Evolutionary conservation across 2,888 invertebrate genomes (phyloP).

Genomic region (Sinodicranocentrus sp.): DNA sequence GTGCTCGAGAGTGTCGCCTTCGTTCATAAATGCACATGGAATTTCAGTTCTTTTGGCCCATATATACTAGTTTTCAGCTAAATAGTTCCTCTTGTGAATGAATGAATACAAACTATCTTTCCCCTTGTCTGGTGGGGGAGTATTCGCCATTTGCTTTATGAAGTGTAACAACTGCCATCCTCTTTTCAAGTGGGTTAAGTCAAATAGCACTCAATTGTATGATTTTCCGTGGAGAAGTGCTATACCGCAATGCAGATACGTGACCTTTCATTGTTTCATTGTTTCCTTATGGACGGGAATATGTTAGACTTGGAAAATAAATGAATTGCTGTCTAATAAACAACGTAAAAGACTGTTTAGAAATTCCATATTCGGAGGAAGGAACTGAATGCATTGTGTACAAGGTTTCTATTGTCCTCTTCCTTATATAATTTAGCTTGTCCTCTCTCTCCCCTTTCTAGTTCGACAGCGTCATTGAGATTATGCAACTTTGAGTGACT

Average conservation of each 20-base stretch:
- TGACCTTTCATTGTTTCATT: conserved; percentile 61
- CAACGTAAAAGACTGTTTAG: too few species aligned
- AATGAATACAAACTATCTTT: background rate
- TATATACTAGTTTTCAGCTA: too few species aligned
- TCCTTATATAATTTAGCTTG: too few species aligned
- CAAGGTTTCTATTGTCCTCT: too few species aligned
- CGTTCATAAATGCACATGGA: too few species aligned
- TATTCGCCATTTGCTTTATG: background rate
- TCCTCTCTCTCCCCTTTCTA: background rate
- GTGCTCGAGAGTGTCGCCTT: too few species aligned
- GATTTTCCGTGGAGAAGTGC: conserved; percentile 13
- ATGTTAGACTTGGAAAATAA: background rate
- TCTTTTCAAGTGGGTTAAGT: conserved; percentile 2
- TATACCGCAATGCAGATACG: conserved; percentile 62
- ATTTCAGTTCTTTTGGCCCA: too few species aligned
- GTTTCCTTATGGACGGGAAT: background rate
- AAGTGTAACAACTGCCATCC: background rate
- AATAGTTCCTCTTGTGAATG: too few species aligned
- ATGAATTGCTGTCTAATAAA: background rate
- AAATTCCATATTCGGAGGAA: too few species aligned
- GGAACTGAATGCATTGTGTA: too few species aligned
- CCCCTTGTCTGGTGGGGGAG: background rate
- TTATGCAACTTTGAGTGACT: conserved; percentile 4
- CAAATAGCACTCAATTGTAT: conserved; percentile 3
- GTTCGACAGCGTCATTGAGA: background rate